Evolutionary conservation across 2,113 vertebrate genomes (phyloP), one percentile per base, ranked within the genome.

Genomic region (Megalops atlanticus): DNA sequence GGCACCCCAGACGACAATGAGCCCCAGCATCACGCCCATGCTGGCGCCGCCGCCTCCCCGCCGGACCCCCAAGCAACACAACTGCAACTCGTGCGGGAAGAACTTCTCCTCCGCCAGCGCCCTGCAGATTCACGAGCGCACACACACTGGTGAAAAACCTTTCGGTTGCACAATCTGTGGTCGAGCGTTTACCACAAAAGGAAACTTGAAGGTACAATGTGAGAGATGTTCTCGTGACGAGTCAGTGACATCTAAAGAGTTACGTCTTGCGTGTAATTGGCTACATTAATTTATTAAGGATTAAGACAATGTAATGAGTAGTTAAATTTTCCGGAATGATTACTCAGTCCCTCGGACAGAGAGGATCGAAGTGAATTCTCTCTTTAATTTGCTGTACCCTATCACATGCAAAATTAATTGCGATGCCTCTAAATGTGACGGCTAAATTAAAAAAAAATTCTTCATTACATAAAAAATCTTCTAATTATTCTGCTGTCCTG

Each of bases 61-160:
- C 83, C 96, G 98, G 89, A 97, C 97, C 64, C 98, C 98, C 83
- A 99, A 99, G 95, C 98, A 99, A 92, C 98, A 99, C 95, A 99
- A 98, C 96, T 99, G 98, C 94, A 96, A 98, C 80, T 97, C 96
- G 0, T 99, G 98, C 39, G 98, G 98, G 89, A 99, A 99, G 93
- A 99, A 98, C 92, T 99, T 99, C 90, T 99, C 98, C 77, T 99
- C 98, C 31, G 98, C 98, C 91, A 99, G 98, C 79, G 98, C 98
- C 86, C 95, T 99, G 91, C 97, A 99, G 94, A 99, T 99, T 92
- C 98, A 99, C 7, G 98, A 99, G 88, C 98, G 98, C 88, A 99
- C 98, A 78, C 98, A 99, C 93, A 99, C 98, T 0, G 98, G 98
- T 89, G 98, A 99, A 93, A 99, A 99, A 91, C 98, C 98, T 0